These are phyloP conservation scores for Seira ritae DNA, from an alignment of 2,888 invertebrate species.

Conservation along the genomic window DNA sequence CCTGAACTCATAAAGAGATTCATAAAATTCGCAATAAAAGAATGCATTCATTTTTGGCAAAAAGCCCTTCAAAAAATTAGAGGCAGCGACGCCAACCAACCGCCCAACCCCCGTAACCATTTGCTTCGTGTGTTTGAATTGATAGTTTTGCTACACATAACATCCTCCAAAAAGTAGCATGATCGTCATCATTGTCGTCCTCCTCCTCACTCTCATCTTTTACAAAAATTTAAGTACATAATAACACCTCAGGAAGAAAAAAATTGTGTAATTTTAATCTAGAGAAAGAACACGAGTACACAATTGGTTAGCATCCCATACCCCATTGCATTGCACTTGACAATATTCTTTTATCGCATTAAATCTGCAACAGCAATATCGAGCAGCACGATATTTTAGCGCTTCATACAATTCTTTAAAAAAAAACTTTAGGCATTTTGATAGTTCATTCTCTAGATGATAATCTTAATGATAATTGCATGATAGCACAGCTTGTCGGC, in stretches of 20 bases:
- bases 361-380: background rate
- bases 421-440: background rate
- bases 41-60: constrained; percentile 21
- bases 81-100: constrained; percentile 8
- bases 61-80: constrained; percentile 10
- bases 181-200: constrained; percentile 3
- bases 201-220: constrained; percentile 14
- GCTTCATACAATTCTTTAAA: background rate
- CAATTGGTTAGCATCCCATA: background rate
- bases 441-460: constrained; percentile 12
- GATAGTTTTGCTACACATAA: background rate
- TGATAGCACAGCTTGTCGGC: constrained; percentile 27
- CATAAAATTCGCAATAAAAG: constrained; percentile 6
- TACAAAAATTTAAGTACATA: constrained; percentile 5
- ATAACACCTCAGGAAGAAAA: constrained; percentile 9
- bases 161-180: background rate
- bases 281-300: background rate
- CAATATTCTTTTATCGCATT: background rate
- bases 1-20: constrained; percentile 9
- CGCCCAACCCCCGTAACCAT: constrained; percentile 6
- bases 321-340: constrained; percentile 19
- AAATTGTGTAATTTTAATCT: constrained; percentile 9
- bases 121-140: background rate
- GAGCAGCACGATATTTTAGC: background rate
- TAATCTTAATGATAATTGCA: constrained; percentile 24